Conservation (phyloP, 2,797 vertebrate species). For the Muscicapa striata region DNA sequence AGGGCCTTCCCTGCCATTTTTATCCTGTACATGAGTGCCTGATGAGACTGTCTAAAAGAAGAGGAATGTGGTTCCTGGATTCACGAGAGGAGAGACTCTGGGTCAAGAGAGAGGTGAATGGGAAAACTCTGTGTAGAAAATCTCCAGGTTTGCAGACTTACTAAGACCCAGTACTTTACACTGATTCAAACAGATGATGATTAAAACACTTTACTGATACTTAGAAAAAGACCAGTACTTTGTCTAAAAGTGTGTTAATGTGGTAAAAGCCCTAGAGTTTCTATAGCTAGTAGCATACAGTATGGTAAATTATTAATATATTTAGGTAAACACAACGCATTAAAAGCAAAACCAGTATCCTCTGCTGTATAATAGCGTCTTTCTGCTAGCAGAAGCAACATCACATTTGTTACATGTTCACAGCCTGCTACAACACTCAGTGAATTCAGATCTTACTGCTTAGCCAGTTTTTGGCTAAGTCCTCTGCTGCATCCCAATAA, state of each 20-base stretch:
- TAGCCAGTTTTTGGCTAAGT: not conserved
- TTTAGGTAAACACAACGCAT: not conserved
- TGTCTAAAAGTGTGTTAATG: not conserved
- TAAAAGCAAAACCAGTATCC: not conserved
- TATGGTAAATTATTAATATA: not conserved
- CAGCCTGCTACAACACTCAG: not conserved
- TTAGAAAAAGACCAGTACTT: not conserved
- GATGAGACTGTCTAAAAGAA: not conserved
- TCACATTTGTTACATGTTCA: not conserved
- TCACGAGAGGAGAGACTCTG: not conserved
- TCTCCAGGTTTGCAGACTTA: not conserved
- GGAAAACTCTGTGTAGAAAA: not conserved
- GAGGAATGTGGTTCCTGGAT: not conserved
- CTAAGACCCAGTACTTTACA: not conserved
- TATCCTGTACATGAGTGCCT: accelerated
- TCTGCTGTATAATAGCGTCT: not conserved
- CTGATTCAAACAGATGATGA: not conserved
- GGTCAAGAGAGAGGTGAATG: not conserved
- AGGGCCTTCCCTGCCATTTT: not conserved
- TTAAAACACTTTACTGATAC: not conserved
- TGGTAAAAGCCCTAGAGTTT: not conserved
- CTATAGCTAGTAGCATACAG: not conserved
- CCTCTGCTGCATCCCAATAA: not conserved
- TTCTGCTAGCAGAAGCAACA: not conserved
- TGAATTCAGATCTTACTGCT: not conserved